Base-by-base conservation (phyloP, 2,797 vertebrate genomes). In the Semotilus atromaculatus region DNA sequence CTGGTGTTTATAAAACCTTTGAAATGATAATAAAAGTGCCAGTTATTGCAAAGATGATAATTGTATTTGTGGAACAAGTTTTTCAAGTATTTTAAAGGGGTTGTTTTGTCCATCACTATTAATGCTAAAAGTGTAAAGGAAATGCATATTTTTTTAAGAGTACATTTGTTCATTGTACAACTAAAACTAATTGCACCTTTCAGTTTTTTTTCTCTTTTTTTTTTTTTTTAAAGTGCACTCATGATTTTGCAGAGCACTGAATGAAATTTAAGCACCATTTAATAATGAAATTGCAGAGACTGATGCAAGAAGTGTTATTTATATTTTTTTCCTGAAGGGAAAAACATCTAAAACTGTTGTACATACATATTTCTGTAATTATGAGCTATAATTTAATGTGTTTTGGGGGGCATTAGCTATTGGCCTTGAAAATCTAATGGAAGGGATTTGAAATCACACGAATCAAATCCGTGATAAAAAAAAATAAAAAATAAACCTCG, bases 311-410 rank as follows among this genome's bases (percentile, higher is more conserved):
- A 94, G 92, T 96, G 96, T 96, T 98, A 98, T 98, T 98, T 99
- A 97, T 98, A 97, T 98, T 97, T 98, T 97, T 98, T 98, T 98
- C 96, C 94, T 91, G 97, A 95, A 96, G 95, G 96, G 95, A 96
- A 85, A 80, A 48, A 97, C 93, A 96, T 96, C 96, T 71, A 51
- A 96, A 96, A 97, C 96, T 97, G 96, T 96, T 98, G 96, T 98
- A 96, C 95, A 95, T 93, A 93, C 94, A 83, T 83, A 87, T 87
- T 94, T 94, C 95, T 91, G 96, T 94, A 93, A 91, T 95, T 90
- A 94, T 96, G 95, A 95, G 94, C 93, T 97, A 97, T 95, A 96
- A 97, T 98, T 96, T 97, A 97, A 95, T 97, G 97, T 97, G 96
- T 96, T 96, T 97, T 95, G 95, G 91, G 92, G 93, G 96, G 96